phyloP scores from a whole-genome alignment of 2,888 invertebrate genomes.

The Anthoptus insignis region DNA sequence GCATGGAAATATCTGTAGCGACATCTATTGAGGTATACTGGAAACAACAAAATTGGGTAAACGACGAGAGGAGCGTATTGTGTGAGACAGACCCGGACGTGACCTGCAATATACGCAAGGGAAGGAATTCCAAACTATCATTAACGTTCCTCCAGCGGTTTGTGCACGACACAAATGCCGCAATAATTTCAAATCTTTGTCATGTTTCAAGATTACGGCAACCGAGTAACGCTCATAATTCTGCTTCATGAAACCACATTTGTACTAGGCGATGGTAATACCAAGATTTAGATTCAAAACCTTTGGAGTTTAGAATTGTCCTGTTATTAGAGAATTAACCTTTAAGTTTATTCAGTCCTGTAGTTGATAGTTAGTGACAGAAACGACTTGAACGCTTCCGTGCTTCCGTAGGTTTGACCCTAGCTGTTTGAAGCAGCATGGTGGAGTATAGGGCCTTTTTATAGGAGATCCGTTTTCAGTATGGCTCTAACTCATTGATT shows the following conservation, averaged over 20 bases:
- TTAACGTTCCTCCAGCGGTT: constrained; percentile 25
- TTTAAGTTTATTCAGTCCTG: too few species aligned
- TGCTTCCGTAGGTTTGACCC: too few species aligned
- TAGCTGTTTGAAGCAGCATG: too few species aligned
- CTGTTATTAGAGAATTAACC: background rate
- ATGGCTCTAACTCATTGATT: too few species aligned
- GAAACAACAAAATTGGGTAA: constrained; percentile 29
- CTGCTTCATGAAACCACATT: constrained; percentile 13
- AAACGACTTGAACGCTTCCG: too few species aligned
- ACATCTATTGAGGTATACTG: background rate
- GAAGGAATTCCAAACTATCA: constrained; percentile 32
- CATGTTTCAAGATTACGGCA: constrained; percentile 13
- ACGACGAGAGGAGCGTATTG: constrained; percentile 29
- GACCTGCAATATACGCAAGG: constrained; percentile 26
- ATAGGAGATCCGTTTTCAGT: too few species aligned
- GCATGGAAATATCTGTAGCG: background rate
- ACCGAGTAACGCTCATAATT: constrained; percentile 4
- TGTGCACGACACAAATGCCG: constrained; percentile 13
- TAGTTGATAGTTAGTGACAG: too few species aligned
- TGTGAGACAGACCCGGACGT: constrained; percentile 15
- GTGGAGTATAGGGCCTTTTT: too few species aligned
- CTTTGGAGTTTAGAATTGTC: background rate
- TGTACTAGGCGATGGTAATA: constrained; percentile 3
- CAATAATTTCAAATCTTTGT: constrained; percentile 32
- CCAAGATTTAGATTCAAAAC: background rate